Conservation (phyloP, 1,140 invertebrate genomes). For the Drosophila rufa region DNA sequence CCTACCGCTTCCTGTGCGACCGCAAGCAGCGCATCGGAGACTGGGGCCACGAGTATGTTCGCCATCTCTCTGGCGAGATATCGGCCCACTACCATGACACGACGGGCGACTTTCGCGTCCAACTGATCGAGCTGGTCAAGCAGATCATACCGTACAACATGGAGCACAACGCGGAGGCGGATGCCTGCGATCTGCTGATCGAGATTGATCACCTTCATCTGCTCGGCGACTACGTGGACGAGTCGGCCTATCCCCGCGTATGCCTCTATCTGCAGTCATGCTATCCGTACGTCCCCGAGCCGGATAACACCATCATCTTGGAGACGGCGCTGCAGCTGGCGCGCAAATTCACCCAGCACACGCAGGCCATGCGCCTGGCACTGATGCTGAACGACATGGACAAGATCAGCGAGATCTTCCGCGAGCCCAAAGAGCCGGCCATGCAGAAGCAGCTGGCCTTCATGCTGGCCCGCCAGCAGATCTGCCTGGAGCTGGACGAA, state of each 20-base stretch:
- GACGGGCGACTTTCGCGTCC: slow-evolving; percentile 87
- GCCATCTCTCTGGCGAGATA: slow-evolving; percentile 95
- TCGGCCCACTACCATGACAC: slow-evolving; percentile 95
- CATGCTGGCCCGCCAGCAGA: slow-evolving; percentile 98
- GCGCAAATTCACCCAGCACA: slow-evolving; percentile 96
- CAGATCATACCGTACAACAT: slow-evolving; percentile 99
- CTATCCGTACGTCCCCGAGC: slow-evolving; percentile 98
- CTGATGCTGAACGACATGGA: slow-evolving; percentile 96
- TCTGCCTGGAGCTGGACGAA: slow-evolving; percentile 92
- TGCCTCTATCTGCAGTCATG: slow-evolving; percentile 98
- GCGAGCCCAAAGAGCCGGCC: slow-evolving; percentile 77
- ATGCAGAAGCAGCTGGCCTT: slow-evolving; percentile 96
- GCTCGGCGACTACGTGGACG: slow-evolving; percentile 96
- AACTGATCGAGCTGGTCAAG: slow-evolving; percentile 91
- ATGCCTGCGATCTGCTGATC: slow-evolving; percentile 99
- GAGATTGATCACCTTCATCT: slow-evolving; percentile 98
- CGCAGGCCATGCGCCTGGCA: slow-evolving; percentile 96
- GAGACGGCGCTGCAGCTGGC: slow-evolving; percentile 95
- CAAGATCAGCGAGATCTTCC: slow-evolving; percentile 79
- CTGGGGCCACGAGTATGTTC: slow-evolving; percentile 99
- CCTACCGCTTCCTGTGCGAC: slow-evolving; percentile 93
- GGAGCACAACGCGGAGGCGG: slow-evolving; percentile 99
- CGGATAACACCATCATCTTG: slow-evolving; percentile 96
- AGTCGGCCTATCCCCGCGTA: slow-evolving; percentile 96
- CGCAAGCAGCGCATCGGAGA: slow-evolving; percentile 94